phyloP scores from a whole-genome alignment of 2,797 vertebrate species.

The Linurgus olivaceus region DNA sequence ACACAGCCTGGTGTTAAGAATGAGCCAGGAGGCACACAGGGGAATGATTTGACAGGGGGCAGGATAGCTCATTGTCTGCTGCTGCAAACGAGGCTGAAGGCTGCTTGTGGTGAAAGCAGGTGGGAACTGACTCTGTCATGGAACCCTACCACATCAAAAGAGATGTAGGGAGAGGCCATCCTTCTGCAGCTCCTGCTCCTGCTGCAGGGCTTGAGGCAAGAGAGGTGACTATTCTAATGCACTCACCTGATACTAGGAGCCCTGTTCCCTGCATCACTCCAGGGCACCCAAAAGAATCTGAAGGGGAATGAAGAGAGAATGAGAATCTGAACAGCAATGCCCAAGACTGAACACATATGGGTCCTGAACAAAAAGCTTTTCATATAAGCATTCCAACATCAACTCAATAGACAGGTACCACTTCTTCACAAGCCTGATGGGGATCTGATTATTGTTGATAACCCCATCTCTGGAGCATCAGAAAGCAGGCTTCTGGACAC shows the following conservation, averaged over 20 bases:
- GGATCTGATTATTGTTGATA: not conserved
- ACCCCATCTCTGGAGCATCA: not conserved
- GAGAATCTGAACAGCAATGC: not conserved
- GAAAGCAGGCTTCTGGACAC: not conserved
- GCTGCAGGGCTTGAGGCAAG: not conserved
- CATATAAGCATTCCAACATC: not conserved
- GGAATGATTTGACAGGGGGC: fast-evolving
- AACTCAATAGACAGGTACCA: not conserved
- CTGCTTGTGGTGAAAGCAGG: not conserved
- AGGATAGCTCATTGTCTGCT: not conserved
- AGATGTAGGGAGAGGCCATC: not conserved
- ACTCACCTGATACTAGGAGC: not conserved
- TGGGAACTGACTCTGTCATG: not conserved
- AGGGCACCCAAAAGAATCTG: not conserved
- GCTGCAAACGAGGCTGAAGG: not conserved
- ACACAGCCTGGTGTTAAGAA: not conserved
- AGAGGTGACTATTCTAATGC: not conserved
- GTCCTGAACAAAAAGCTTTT: not conserved
- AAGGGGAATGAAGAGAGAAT: not conserved
- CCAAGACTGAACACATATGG: not conserved
- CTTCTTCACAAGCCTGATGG: not conserved
- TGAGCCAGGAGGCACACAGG: not conserved
- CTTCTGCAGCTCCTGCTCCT: not conserved
- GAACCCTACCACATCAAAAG: not conserved
- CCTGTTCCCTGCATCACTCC: not conserved